These are phyloP conservation scores for Sphaerophoria taeniata DNA, from an alignment of 2,888 invertebrate species.

Conservation along the genomic window DNA sequence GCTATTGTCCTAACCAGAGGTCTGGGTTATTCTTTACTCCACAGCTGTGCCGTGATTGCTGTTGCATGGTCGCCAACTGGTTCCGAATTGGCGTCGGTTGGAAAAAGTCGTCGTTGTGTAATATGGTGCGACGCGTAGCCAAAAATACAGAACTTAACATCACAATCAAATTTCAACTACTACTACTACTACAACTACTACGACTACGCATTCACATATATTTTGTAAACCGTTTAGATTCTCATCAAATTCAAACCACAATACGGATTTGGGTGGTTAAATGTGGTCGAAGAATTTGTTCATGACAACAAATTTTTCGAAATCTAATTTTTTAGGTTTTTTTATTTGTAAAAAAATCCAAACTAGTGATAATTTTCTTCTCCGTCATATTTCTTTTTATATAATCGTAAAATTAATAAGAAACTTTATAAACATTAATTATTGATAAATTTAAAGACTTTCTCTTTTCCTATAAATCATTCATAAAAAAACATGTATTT, in stretches of 20 bases:
- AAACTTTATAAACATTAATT: constrained; percentile 40
- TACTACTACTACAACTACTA: constrained; percentile 13
- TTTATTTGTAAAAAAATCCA: constrained; percentile 58
- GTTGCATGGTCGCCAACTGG: constrained; percentile 95
- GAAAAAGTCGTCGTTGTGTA: constrained; percentile 91
- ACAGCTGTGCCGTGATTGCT: constrained; percentile 92
- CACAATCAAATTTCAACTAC: constrained; percentile 37
- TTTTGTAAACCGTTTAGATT: constrained; percentile 44
- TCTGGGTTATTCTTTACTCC: constrained; percentile 81
- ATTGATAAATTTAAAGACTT: constrained; percentile 52
- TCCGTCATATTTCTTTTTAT: constrained; percentile 56
- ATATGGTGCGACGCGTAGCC: constrained; percentile 89
- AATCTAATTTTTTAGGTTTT: constrained; percentile 37
- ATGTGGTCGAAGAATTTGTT: neutral
- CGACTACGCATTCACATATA: constrained; percentile 69
- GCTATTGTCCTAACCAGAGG: constrained; percentile 64
- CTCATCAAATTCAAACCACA: constrained; percentile 49
- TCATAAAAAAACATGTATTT: constrained; percentile 26
- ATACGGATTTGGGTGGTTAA: constrained; percentile 59
- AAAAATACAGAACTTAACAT: constrained; percentile 34
- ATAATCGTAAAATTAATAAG: constrained; percentile 19
- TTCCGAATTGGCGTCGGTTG: constrained; percentile 91
- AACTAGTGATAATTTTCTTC: constrained; percentile 63
- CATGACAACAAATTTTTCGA: neutral
- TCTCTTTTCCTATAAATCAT: constrained; percentile 48